Base-by-base conservation (phyloP, 1,140 invertebrate genomes). In the Drosophila kepulauana region DNA sequence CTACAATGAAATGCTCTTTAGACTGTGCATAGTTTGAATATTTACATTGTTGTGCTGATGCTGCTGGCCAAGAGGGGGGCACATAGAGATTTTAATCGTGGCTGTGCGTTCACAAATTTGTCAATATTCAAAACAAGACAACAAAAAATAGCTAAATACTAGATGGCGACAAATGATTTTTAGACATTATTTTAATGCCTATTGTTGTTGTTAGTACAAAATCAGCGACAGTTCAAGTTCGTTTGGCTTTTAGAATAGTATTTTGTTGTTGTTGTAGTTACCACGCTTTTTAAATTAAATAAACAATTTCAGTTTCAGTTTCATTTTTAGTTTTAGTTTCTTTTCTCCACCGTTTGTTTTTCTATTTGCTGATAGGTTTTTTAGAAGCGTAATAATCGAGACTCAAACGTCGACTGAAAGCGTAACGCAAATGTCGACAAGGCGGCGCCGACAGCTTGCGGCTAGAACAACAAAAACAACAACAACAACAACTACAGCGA, bases 161-260 rank as follows among this genome's bases (percentile, higher is more conserved):
- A 71, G 66, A 78, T 75, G 67, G 49, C 68, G 69, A 88, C 77
- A 68, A 89, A 78, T 81, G 67, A 73, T 81, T 75, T 72, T 78
- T 59, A 35, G 30, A 46, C 45, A 10, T 38, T 33, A 33, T 76
- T 81, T 84, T 46, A 16, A 25, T 25, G 20, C 20, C 2, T 59
- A 30, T 69, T 72, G 54, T 65, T 30, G n/a, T 28, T 46, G 25
- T 35, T 30, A 13, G 56, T 63, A 66, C 59, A 69, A 76, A 84
- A 74, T 49, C 51, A 63, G 72, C 68, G 85, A 89, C 78, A 89
- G 74, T 84, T 88, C 84, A 88, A 88, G 84, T 81, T 89, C 84
- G 49, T 72, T 76, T 52, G 56, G 66, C 38, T 69, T 38, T 63
- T 1, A 41, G 45, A 35, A 67, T 72, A 65, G 15, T 51, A 20